A percentile compares a stretch with the other conserved stretches of the same genome.
phyloP scores from a whole-genome alignment of 2,888 invertebrate genomes.

The Scotopteryx bipunctaria region DNA sequence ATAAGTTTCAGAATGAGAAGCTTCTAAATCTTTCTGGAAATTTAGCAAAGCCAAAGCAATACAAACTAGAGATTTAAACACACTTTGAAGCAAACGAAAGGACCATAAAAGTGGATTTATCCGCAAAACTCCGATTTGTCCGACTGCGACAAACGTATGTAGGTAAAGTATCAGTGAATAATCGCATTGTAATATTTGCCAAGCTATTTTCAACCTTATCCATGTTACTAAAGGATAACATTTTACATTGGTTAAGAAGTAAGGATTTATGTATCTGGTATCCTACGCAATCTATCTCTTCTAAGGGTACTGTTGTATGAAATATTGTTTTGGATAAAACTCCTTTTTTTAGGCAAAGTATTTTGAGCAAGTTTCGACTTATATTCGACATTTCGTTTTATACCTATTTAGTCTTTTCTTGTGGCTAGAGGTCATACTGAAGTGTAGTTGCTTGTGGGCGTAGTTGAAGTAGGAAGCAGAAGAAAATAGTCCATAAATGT shows the following conservation, averaged over 20 bases:
- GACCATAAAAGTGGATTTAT: conserved; percentile 36
- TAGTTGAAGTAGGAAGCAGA: too few relatives aligned
- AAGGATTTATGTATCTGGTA: conserved; percentile 24
- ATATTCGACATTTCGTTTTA: too few relatives aligned
- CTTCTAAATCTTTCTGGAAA: background rate
- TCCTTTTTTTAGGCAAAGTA: too few relatives aligned
- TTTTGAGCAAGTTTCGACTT: background rate
- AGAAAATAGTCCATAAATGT: too few relatives aligned
- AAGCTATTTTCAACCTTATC: conserved; percentile 26
- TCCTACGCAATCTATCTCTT: conserved; percentile 39
- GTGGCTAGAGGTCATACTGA: too few relatives aligned
- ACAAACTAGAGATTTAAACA: conserved; percentile 13
- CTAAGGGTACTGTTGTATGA: conserved; percentile 27
- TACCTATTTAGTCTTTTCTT: too few relatives aligned
- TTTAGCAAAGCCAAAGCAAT: conserved; percentile 7
- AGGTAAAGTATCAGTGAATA: conserved; percentile 43
- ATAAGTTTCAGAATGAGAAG: too few relatives aligned
- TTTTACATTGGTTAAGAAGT: conserved; percentile 19
- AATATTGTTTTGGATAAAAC: conserved; percentile 19
- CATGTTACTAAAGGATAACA: background rate
- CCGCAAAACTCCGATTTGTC: conserved; percentile 44
- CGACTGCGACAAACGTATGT: conserved; percentile 43
- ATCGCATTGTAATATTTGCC: conserved; percentile 31
- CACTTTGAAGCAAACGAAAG: conserved; percentile 12
- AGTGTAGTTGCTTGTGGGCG: too few relatives aligned